Evolutionary conservation across 2,113 vertebrate genomes (phyloP).

Genomic region (Oreochromis spilurus): DNA sequence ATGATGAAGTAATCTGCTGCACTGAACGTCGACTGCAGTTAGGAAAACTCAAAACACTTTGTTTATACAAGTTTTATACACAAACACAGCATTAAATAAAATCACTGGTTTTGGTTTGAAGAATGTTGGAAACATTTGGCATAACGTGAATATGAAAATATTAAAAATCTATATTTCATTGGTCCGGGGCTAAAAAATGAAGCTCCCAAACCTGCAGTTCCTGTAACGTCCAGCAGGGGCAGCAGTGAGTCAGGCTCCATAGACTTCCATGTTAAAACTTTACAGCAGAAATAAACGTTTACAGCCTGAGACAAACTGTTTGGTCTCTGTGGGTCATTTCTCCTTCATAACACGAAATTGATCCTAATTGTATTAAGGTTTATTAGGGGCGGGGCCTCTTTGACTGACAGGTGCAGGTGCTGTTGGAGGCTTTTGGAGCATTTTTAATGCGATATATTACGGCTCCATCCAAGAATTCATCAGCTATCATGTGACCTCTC

Average conservation of each 20-base stretch:
- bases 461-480: neutral
- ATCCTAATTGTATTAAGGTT: neutral
- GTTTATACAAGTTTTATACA: neutral
- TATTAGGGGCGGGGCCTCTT: neutral
- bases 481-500: neutral
- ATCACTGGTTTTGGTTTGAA: neutral
- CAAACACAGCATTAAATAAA: neutral
- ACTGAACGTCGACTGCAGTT: rapidly evolving
- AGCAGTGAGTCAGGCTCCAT: neutral
- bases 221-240: neutral
- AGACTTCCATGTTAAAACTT: neutral
- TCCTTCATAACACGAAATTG: neutral
- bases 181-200: rapidly evolving
- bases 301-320: rapidly evolving
- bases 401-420: neutral
- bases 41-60: neutral
- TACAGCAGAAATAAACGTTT: neutral
- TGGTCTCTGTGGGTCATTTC: neutral
- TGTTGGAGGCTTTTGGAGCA: neutral
- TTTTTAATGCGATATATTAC: neutral
- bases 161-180: neutral
- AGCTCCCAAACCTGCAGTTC: neutral
- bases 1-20: neutral
- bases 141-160: neutral
- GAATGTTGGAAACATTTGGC: neutral